These are phyloP conservation scores for Allobates femoralis DNA, from an alignment of 2,797 vertebrate genomes.

Conservation along the genomic window DNA sequence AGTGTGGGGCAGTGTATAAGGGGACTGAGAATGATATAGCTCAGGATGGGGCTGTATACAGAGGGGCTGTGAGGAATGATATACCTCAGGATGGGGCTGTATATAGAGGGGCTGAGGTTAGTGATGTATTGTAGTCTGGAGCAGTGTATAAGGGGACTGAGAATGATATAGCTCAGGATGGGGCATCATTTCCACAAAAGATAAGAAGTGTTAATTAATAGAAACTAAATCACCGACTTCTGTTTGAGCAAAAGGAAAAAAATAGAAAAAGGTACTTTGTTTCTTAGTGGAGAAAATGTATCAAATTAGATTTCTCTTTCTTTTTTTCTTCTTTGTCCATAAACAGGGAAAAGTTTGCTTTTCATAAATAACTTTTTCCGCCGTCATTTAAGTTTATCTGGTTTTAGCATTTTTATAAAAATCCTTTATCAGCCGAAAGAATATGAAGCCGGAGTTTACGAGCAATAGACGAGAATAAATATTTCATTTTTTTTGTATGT, in stretches of 20 bases:
- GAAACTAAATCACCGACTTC: not conserved
- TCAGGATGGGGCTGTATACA: too few relatives aligned
- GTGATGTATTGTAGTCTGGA: too few relatives aligned
- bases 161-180: too few relatives aligned
- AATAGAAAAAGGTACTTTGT: not conserved
- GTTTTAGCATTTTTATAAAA: conserved; percentile 32
- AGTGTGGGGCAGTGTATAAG: too few relatives aligned
- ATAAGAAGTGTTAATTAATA: conserved; percentile 15
- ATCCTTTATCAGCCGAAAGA: conserved; percentile 36
- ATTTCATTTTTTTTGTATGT: not conserved
- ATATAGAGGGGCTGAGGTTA: too few relatives aligned
- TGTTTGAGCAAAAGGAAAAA: not conserved
- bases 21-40: too few relatives aligned
- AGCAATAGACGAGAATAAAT: conserved; percentile 24
- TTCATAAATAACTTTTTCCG: conserved; percentile 15
- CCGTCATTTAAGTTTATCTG: conserved; percentile 15
- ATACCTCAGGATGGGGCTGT: too few relatives aligned
- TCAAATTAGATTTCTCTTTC: not conserved
- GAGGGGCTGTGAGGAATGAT: too few relatives aligned
- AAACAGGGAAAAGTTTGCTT: conserved; percentile 36
- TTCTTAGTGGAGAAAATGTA: not conserved
- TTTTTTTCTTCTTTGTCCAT: not conserved
- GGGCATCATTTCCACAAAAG: not conserved
- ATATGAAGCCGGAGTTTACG: conserved; percentile 26
- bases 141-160: too few relatives aligned